phyloP scores from a whole-genome alignment of 2,797 vertebrate genomes.

The Nannoperca australis region DNA sequence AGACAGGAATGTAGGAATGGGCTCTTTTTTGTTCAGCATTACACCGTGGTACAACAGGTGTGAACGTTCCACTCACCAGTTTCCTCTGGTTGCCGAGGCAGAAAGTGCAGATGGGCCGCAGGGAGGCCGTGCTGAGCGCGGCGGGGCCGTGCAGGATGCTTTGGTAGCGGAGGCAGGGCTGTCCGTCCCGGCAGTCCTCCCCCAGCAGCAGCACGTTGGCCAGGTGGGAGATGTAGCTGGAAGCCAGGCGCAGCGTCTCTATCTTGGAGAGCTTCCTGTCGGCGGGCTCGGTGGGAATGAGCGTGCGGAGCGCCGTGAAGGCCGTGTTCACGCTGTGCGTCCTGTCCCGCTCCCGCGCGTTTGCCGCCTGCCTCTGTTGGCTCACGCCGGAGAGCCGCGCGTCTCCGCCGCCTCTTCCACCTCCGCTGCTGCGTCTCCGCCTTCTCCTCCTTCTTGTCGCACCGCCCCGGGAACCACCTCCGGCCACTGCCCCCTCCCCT shows the following conservation, averaged over 20 bases:
- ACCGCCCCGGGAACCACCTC: not conserved
- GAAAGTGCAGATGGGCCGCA: constrained; percentile 93
- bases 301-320: constrained; percentile 90
- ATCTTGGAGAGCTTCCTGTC: constrained; percentile 93
- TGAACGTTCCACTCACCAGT: constrained; percentile 80
- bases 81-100: constrained; percentile 92
- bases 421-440: constrained; percentile 54
- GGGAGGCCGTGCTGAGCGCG: constrained; percentile 66
- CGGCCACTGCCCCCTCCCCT: constrained; percentile 1
- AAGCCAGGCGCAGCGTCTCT: constrained; percentile 92
- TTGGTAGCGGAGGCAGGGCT: constrained; percentile 86
- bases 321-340: constrained; percentile 94
- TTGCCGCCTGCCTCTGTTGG: constrained; percentile 91
- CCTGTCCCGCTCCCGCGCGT: constrained; percentile 90
- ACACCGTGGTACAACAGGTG: not conserved
- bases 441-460: constrained; percentile 57
- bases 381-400: constrained; percentile 75
- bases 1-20: not conserved
- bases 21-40: not conserved
- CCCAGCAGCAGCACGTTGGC: constrained; percentile 89
- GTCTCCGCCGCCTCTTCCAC: constrained; percentile 35
- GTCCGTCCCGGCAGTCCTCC: constrained; percentile 83
- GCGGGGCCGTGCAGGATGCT: constrained; percentile 73
- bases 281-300: constrained; percentile 92
- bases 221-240: constrained; percentile 94